Evolutionary conservation across 2,888 invertebrate species (phyloP).

Genomic region (Dioctria rufipes): DNA sequence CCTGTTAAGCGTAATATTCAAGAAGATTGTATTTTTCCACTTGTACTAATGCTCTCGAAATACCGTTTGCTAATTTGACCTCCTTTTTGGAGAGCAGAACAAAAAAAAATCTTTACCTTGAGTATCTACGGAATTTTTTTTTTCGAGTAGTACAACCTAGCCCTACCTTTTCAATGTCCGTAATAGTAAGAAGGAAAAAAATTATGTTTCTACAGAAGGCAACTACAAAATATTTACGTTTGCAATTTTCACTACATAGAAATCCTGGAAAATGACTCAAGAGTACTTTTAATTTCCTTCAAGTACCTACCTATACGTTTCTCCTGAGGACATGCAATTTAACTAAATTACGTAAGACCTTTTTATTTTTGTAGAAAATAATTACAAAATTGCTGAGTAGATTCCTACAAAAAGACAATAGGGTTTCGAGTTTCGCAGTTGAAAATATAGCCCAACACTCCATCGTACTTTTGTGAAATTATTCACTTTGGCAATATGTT

Average conservation of each 20-base stretch:
- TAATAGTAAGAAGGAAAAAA: not conserved
- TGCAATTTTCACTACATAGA: not conserved
- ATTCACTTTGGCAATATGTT: too few species aligned
- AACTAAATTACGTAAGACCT: too few species aligned
- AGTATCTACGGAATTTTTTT: not conserved
- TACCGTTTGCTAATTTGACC: conserved; percentile 31
- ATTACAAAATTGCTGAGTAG: too few species aligned
- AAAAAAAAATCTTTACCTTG: conserved; percentile 2
- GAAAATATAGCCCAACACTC: too few species aligned
- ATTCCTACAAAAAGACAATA: too few species aligned
- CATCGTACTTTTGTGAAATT: too few species aligned
- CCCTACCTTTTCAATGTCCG: not conserved
- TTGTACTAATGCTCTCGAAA: not conserved
- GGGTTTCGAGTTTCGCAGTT: too few species aligned
- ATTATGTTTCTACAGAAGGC: not conserved
- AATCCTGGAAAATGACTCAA: not conserved
- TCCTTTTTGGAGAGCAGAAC: not conserved
- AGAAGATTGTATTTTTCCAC: not conserved
- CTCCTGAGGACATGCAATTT: too few species aligned
- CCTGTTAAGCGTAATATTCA: not conserved
- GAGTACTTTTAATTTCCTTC: not conserved
- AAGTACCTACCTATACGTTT: too few species aligned
- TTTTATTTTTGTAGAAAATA: too few species aligned
- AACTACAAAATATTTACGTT: conserved; percentile 6
- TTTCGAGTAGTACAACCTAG: not conserved